phyloP scores from a whole-genome alignment of 2,113 vertebrate genomes.

The Amblyornis subalaris region DNA sequence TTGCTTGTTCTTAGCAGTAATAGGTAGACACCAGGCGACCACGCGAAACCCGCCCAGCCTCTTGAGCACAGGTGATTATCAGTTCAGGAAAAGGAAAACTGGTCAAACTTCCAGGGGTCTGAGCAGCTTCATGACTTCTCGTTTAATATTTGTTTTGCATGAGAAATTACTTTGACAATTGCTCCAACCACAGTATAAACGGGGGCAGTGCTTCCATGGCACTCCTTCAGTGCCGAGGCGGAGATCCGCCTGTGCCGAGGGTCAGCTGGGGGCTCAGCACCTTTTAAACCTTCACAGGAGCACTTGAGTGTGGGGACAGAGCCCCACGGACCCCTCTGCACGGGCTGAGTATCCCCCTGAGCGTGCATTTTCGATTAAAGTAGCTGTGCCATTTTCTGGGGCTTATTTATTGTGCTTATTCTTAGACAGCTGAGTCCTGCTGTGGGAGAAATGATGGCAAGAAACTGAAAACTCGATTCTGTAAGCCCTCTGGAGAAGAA shows the following conservation, averaged over 20 bases:
- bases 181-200: not conserved
- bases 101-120: not conserved
- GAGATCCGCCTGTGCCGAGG: not conserved
- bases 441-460: not conserved
- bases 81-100: slow-evolving; percentile 63
- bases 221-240: not conserved
- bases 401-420: not conserved
- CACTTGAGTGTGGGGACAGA: not conserved
- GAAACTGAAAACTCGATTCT: not conserved
- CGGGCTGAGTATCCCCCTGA: not conserved
- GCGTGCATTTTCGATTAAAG: not conserved
- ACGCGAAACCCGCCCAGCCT: slow-evolving; percentile 89
- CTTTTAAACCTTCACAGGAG: not conserved
- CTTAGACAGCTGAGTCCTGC: not conserved
- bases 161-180: not conserved
- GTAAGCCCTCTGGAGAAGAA: not conserved
- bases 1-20: slow-evolving; percentile 93
- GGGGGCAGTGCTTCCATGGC: not conserved
- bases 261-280: not conserved
- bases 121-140: not conserved
- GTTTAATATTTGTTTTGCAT: not conserved
- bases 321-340: not conserved
- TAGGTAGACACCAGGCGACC: slow-evolving; percentile 95
- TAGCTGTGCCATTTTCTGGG: not conserved
- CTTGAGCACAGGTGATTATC: slow-evolving; percentile 97